Base-by-base conservation (phyloP, 1,140 invertebrate species). In the Macrobrachium nipponense region DNA sequence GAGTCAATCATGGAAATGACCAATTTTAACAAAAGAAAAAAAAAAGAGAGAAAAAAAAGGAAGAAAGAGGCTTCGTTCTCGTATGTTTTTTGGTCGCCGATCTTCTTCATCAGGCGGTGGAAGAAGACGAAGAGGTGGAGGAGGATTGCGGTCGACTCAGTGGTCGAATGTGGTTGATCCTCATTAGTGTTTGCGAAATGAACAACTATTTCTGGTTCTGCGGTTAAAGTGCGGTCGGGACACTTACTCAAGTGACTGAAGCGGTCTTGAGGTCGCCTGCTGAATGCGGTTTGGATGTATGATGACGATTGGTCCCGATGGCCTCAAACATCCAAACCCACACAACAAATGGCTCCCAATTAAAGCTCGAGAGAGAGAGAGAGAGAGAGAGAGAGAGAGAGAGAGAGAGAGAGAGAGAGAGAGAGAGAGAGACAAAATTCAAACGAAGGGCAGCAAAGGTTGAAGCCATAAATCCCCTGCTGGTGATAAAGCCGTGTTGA, bases 161-260 rank as follows among this genome's bases (percentile, higher is more conserved):
- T 43, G 68, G 23, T 43, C 23, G 27, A 27, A 27, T 70, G 68
- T 43, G 68, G 68, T 70, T 43, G 68, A 17, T 17, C 68, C 36
- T 70, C 68, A 70, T 70, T 70, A 70, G 68, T 70, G 23, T 43
- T 43, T 43, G 68, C 18, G 68, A 70, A 70, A 70, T 70, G 68
- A 70, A 70, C 68, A 70, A 70, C 23, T 70, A 43, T 70, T 70
- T 70, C 68, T 70, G 68, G 68, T 70, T 70, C 68, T 70, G 68
- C 20, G 68, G 68, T 70, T n/a, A 20, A 15, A 23, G 68, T 70
- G 68, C 68, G 68, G 68, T 70, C 68, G 7, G 36, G 68, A 70
- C 68, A 70, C 68, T 70, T 70, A 70, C 68, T 70, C 68, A 43
- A 27, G 68, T 70, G 68, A 27, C 68, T 70, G 68, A 23, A 43